Base-by-base conservation (phyloP, 2,888 invertebrate species). In the Leucophenga montana region DNA sequence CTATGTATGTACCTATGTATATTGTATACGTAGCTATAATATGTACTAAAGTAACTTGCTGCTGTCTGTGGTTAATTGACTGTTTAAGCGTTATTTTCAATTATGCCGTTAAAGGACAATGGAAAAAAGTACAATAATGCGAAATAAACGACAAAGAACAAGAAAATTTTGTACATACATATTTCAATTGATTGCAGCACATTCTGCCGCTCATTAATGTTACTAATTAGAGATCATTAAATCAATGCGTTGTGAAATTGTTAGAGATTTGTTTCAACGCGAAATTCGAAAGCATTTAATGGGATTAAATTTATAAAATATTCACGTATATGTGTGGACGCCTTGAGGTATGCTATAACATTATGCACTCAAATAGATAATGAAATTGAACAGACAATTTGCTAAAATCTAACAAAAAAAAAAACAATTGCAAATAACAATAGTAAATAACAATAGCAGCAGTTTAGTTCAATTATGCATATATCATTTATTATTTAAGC, bases 171-270 rank as follows among this genome's bases (percentile, higher is more conserved):
- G n/a, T n/a, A n/a, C 18, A 13, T 3, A 31, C 8, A 65, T 22
- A 65, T 48, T 27, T 50, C 22, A 39, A 22, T 22, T 50, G 50
- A 65, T 50, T 48, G 65, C 27, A 27, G n/a, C 39, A 39, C 39
- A 39, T 39, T 39, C 8, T 8, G 27, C 27, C 69, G 46, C 70
- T 69, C 76, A 78, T 77, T 78, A 57, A 44, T 46, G 46, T n/a
- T 48, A 64, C 59, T 48, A 64, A 73, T 70, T 54, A 70, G 62
- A 50, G 70, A 31, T 71, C 67, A 75, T 70, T 75, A 69, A 71
- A 70, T 76, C 70, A 72, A 70, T 70, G 65, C 74, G 70, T 71
- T 73, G 67, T 70, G 61, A 48, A 68, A 72, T 68, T 70, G 22
- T 13, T 13, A 20, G 3, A 27, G 31, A 18, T 57, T 57, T 57